A percentile compares a stretch with the other conserved stretches of the same genome.
phyloP scores from a whole-genome alignment of 2,797 vertebrate species.

The Neoniphon sammara region DNA sequence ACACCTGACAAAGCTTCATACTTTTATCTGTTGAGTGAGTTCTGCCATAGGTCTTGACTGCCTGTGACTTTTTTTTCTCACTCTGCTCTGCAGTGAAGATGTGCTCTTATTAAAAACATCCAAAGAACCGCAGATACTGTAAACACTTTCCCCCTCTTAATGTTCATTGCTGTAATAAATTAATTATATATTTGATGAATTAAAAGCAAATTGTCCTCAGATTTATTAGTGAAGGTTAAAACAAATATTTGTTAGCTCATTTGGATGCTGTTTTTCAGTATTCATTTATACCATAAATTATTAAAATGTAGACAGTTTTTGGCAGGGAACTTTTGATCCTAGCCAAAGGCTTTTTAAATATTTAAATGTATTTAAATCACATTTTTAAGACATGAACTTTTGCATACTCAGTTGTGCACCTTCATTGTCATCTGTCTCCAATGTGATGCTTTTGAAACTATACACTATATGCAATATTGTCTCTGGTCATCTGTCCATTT shows the following conservation, averaged over 20 bases:
- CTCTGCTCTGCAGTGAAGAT: constrained; percentile 19
- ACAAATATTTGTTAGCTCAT: constrained; percentile 2
- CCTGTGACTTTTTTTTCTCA: constrained; percentile 27
- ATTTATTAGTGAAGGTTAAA: constrained; percentile 22
- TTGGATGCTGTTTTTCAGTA: constrained; percentile 10
- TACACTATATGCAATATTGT: neutral
- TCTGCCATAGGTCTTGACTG: constrained; percentile 42
- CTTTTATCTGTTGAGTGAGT: constrained; percentile 59
- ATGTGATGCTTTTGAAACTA: neutral
- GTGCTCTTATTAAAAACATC: too few species aligned
- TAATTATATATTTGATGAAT: constrained; percentile 5
- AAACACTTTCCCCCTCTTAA: neutral
- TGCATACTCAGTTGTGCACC: too few species aligned
- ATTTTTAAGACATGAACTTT: neutral
- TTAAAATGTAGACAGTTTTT: constrained; percentile 14
- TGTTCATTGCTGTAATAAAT: neutral
- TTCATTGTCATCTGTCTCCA: too few species aligned
- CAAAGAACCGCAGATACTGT: neutral
- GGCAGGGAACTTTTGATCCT: neutral
- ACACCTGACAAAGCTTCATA: constrained; percentile 59
- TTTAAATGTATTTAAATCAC: neutral
- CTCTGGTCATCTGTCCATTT: neutral
- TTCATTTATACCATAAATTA: constrained; percentile 18
- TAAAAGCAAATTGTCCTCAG: constrained; percentile 18
- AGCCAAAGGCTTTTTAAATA: constrained; percentile 9